Base-by-base conservation (phyloP, 2,888 invertebrate genomes). In the Cremastobaeus sp. region DNA sequence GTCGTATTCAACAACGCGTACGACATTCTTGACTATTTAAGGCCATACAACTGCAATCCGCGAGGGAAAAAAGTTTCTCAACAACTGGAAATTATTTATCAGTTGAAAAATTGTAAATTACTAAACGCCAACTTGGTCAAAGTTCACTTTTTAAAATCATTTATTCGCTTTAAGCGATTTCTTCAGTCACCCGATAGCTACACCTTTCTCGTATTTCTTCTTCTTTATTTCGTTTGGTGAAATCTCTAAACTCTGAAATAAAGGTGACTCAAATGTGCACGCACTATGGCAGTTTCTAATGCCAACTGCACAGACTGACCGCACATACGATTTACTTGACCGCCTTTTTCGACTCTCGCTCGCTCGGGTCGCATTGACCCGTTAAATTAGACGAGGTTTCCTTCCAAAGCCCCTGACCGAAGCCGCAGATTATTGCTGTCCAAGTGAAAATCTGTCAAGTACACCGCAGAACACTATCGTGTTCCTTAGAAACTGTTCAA, bases 301-400 rank as follows among this genome's bases (percentile, higher is more conserved):
- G n/a, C n/a, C n/a, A n/a, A n/a, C n/a, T 35, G 32, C 17, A 21
- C 34, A 15, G 52, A 18, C 12, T 54, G 30, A 45, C 12, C 17
- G 20, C 48, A 47, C 52, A 41, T 39, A 18, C 64, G 45, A 43
- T 54, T 32, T 35, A 8, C 28, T 9, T 18, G 32, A 47, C 20
- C 48, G 32, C 35, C 52, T 48, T 25, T 50, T 37, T n/a, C 17
- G 9, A 39, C 41, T 25, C 37, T 43, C 41, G 12, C 43, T 43
- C 43, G 37, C 41, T 11, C 32, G 20, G 2, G 21, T 76, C 76
- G 77, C 72, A 75, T 76, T 77, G 79, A 80, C 77, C 77, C 77
- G 82, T 84, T 83, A 85, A 85, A 85, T 85, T 85, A 85, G 85
- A 84, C 84, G 77, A 84, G 80, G 76, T 80, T 82, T 83, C 80